Conservation (phyloP, 1,140 invertebrate species). For the Nephila pilipes region DNA sequence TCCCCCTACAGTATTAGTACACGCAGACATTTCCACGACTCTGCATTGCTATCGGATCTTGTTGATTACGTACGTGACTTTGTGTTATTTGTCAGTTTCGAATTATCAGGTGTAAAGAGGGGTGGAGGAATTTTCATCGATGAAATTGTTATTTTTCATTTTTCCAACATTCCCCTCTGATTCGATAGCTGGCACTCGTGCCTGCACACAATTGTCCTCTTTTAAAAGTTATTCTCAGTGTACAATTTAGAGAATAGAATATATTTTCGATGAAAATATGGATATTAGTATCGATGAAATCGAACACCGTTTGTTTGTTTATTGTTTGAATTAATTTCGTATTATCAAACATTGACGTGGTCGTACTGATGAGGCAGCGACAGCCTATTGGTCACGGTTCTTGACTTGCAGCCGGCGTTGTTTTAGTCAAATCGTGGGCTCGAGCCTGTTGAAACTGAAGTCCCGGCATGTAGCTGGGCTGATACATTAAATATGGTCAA, state of each 20-base stretch:
- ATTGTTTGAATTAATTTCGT: too few relatives aligned
- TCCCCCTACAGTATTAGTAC: background rate
- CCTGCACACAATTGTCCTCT: background rate
- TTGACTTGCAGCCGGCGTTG: too few relatives aligned
- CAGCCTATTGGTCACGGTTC: too few relatives aligned
- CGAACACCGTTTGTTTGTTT: too few relatives aligned
- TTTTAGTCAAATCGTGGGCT: too few relatives aligned
- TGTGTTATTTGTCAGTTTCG: constrained; percentile 1
- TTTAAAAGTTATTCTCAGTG: background rate
- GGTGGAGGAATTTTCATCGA: background rate
- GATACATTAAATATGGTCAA: too few relatives aligned
- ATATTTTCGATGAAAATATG: background rate
- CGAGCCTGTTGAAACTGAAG: too few relatives aligned
- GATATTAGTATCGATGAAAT: too few relatives aligned
- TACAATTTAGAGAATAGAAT: background rate
- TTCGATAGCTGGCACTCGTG: background rate
- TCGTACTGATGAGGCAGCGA: too few relatives aligned
- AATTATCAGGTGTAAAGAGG: background rate
- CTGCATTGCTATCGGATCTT: background rate
- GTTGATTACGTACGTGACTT: constrained; percentile 46
- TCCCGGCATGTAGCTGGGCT: too few relatives aligned
- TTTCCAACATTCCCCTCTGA: background rate
- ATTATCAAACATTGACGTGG: too few relatives aligned
- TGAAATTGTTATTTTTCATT: constrained; percentile 43
- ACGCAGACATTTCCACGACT: background rate